Evolutionary conservation across 2,888 invertebrate species (phyloP).

Genomic region (Apamea monoglypha): DNA sequence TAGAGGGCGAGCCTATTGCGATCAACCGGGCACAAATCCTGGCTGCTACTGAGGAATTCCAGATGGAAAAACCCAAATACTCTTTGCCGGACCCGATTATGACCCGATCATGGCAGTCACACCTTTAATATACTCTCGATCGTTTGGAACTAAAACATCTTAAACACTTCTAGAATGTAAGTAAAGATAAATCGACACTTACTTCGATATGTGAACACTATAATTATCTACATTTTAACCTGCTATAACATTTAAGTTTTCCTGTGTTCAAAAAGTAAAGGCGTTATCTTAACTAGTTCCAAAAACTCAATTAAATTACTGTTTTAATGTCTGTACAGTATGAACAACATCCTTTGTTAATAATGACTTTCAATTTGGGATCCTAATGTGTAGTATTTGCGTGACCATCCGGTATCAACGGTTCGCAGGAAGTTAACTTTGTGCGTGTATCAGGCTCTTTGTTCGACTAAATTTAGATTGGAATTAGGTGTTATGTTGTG

Average conservation of each 20-base stretch:
- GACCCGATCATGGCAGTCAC: not conserved
- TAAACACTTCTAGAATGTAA: not conserved
- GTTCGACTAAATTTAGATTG: constrained; percentile 39
- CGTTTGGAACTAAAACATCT: not conserved
- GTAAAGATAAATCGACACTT: not conserved
- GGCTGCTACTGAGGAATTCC: not conserved
- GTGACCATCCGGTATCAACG: constrained; percentile 38
- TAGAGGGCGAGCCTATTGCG: too few species aligned
- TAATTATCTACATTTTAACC: not conserved
- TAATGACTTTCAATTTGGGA: constrained; percentile 44
- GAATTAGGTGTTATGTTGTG: constrained; percentile 17
- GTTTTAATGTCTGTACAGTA: constrained; percentile 11
- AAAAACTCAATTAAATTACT: constrained; percentile 48
- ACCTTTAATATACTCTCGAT: not conserved
- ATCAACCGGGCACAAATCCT: too few species aligned
- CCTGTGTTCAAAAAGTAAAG: constrained; percentile 6
- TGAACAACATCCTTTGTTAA: constrained; percentile 42
- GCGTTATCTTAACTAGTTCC: constrained; percentile 23
- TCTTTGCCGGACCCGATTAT: not conserved
- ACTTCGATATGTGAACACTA: not conserved
- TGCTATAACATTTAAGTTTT: constrained; percentile 7
- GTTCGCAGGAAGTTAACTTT: constrained; percentile 47
- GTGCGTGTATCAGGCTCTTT: constrained; percentile 33
- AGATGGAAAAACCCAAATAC: not conserved
- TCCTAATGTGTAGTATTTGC: constrained; percentile 43